Evolutionary conservation across 2,888 invertebrate species (phyloP).

Genomic region (Ectobius pallidus): DNA sequence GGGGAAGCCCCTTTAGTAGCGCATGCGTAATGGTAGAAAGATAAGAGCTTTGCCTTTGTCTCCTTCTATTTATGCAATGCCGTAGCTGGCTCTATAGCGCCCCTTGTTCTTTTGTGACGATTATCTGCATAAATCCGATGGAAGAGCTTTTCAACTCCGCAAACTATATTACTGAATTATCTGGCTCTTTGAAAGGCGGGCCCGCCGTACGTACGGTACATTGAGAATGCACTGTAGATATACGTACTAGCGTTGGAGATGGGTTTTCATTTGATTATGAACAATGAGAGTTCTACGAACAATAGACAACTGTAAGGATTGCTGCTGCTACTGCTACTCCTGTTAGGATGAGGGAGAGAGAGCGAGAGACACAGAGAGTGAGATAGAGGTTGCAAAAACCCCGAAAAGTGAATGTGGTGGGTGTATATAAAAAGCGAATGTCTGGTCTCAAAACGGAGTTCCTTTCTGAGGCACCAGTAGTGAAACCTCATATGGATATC

Average conservation of each 20-base stretch:
- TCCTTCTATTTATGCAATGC: conserved; percentile 45
- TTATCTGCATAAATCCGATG: conserved; percentile 46
- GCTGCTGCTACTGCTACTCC: conserved; percentile 32
- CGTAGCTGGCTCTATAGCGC: conserved; percentile 38
- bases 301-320: conserved; percentile 45
- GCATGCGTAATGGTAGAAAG: conserved; percentile 42
- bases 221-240: conserved; percentile 38
- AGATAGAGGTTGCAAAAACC: conserved; percentile 25
- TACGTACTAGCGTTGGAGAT: conserved; percentile 33
- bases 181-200: conserved; percentile 42
- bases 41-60: conserved; percentile 44
- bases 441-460: conserved; percentile 12
- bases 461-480: neutral
- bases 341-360: conserved; percentile 1
- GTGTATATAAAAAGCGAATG: conserved; percentile 23
- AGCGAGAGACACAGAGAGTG: conserved; percentile 8
- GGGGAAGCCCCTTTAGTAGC: conserved; percentile 34
- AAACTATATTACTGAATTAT: conserved; percentile 47
- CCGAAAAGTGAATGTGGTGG: conserved; percentile 29
- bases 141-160: conserved; percentile 46
- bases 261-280: conserved; percentile 46
- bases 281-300: conserved; percentile 44
- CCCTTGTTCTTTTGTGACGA: conserved; percentile 45
- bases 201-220: conserved; percentile 34
- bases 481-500: conserved; percentile 11